Base-by-base conservation (phyloP, 2,113 vertebrate species). In the Mobula birostris region DNA sequence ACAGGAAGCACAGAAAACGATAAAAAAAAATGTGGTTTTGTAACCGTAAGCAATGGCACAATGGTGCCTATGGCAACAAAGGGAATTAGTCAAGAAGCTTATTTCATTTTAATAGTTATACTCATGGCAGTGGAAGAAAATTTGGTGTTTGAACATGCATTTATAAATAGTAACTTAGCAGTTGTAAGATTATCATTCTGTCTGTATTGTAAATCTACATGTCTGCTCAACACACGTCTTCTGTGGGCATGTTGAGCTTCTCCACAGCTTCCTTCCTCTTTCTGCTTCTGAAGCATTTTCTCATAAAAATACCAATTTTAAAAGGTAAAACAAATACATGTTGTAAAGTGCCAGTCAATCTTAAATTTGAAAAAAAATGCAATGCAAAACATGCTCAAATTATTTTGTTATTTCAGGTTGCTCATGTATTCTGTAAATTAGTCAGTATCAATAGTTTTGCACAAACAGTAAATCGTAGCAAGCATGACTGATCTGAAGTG, bases 221-320 rank as follows among this genome's bases (percentile, higher is more conserved):
- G 8, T 82, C n/a, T 68, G 17, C 48, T 21, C 12, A 2, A 12
- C 14, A 21, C 24, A 29, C 48, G 48, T 80, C 17, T 58, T 79
- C 21, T 78, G 15, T 66, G 76, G 61, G 7, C 12, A 80, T 11
- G 21, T 40, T 79, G 29, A 61, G 74, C 56, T 72, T 66, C 7
- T 85, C 78, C 88, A 85, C 94, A 56, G 78, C 94, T 95, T 94
- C 95, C 95, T 97, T 96, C 96, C 96, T 95, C 94, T 94, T 77
- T 94, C 32, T 48, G 78, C 27, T 8, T 48, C 90, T 48, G 32
- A 24, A 48, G 36, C n/a, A 93, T 72, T 27, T 40, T 76, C 70
- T 76, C 68, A 36, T n/a, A 68, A 66, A 66, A 68, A 66, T 19
- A 66, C 11, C 61, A 68, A 90, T 29, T 17, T 68, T 15, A 90